These are phyloP conservation scores for Lates calcarifer DNA, from an alignment of 2,113 vertebrate genomes.

Conservation along the genomic window DNA sequence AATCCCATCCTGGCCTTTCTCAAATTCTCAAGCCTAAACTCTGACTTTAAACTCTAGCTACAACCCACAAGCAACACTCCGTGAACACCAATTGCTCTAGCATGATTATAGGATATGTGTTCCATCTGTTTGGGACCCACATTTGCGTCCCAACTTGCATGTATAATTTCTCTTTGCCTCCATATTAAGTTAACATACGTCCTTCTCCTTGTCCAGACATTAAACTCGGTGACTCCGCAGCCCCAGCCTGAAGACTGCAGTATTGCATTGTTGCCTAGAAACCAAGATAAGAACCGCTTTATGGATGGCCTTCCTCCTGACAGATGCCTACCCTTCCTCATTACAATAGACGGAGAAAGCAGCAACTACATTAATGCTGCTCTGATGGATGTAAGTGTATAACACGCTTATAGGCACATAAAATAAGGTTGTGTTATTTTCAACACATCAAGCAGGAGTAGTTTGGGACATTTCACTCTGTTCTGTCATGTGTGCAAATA, in stretches of 20 bases:
- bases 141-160: not conserved
- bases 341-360: slow-evolving; percentile 98
- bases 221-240: slow-evolving; percentile 99
- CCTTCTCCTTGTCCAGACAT: slow-evolving; percentile 85
- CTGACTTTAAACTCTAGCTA: not conserved
- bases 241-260: slow-evolving; percentile 99
- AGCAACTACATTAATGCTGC: slow-evolving; percentile 99
- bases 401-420: not conserved
- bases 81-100: not conserved
- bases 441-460: slow-evolving; percentile 50
- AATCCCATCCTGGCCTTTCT: not conserved
- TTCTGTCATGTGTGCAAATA: not conserved
- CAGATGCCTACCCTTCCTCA: slow-evolving; percentile 99
- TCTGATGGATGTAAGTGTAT: slow-evolving; percentile 96
- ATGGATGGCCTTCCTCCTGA: slow-evolving; percentile 99
- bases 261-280: slow-evolving; percentile 97
- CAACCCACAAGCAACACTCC: not conserved
- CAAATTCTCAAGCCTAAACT: not conserved
- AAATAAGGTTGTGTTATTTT: slow-evolving; percentile 58
- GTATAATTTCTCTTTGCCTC: not conserved
- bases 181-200: not conserved
- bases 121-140: not conserved
- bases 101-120: not conserved
- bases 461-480: slow-evolving; percentile 60
- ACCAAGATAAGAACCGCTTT: slow-evolving; percentile 99